Percentiles rank a stretch among this genome's conserved stretches.
phyloP scores from a whole-genome alignment of 2,797 vertebrate genomes.

The Enteromius mattozi region DNA sequence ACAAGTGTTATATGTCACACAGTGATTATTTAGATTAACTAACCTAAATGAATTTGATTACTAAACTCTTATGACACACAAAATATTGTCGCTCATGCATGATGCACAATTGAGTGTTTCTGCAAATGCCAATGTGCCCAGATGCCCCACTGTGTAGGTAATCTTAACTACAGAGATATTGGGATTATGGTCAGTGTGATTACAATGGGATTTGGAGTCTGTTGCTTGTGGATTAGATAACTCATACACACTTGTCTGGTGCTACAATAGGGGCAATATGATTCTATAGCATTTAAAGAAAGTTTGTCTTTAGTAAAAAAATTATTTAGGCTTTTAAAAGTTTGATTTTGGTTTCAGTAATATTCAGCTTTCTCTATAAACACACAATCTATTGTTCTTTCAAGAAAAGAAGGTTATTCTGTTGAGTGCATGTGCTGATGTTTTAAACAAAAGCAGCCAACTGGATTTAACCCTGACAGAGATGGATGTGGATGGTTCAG shows the following conservation, averaged over 20 bases:
- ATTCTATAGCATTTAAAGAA: neutral
- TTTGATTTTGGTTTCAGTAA: neutral
- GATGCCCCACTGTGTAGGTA: constrained; percentile 30
- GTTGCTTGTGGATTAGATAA: constrained; percentile 9
- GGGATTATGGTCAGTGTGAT: constrained; percentile 50
- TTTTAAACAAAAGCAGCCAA: neutral
- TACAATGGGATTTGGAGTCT: constrained; percentile 49
- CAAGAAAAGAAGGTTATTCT: neutral
- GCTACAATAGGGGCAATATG: neutral
- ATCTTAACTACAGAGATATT: constrained; percentile 37
- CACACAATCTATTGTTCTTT: neutral
- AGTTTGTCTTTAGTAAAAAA: neutral
- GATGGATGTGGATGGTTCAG: neutral
- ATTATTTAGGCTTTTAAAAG: neutral
- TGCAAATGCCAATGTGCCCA: constrained; percentile 6
- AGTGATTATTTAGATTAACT: neutral
- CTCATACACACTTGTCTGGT: constrained; percentile 25
- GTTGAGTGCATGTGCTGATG: neutral
- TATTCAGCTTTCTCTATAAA: neutral
- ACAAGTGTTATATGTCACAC: no score
- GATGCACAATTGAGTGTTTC: neutral
- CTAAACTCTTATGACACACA: neutral
- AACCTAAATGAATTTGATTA: neutral
- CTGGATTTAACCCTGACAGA: neutral
- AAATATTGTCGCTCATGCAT: neutral